Base-by-base conservation (phyloP, 2,797 vertebrate species). In the Pangasius macronema region DNA sequence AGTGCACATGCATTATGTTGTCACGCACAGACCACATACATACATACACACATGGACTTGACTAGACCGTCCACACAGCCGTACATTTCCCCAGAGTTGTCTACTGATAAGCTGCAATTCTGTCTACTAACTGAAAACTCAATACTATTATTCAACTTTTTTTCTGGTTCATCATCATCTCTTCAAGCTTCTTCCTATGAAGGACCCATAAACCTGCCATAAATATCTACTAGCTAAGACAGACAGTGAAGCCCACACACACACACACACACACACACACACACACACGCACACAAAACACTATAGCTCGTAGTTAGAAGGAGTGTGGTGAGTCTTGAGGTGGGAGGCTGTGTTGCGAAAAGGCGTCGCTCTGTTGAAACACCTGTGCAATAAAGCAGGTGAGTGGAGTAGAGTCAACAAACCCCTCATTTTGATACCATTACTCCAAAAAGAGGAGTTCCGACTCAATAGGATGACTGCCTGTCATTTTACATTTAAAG, bases 401-500 rank as follows among this genome's bases (percentile, higher is more conserved):
- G 88, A 86, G 80, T 72, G 86, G 86, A 88, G 86, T 84, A 86
- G 72, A 86, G 85, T 88, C 61, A 86, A 82, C 84, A 85, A 88
- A 30, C 55, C 57, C 30, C 39, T 76, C 57, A 81, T 73, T 88
- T 80, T 85, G 24, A 77, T 90, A 90, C 92, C 91, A 93, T 94
- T 91, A 90, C 30, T 93, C 90, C 91, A 88, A 89, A 5, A 92
- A 91, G 92, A 90, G 90, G 89, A 92, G 89, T 90, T 79, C 88
- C 77, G 90, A 83, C 88, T 91, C 61, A 87, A 93, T 92, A 93
- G 89, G 94, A 93, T 93, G 94, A 92, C 94, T 95, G 94, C 91
- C 91, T 92, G 94, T 94, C 91, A 92, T 91, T 92, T 92, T 84
- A 90, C 84, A 87, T 93, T 93, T 91, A 91, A 93, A 92, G 92